These are phyloP conservation scores for Prietella phreatophila DNA, from an alignment of 2,113 vertebrate species.

Conservation along the genomic window DNA sequence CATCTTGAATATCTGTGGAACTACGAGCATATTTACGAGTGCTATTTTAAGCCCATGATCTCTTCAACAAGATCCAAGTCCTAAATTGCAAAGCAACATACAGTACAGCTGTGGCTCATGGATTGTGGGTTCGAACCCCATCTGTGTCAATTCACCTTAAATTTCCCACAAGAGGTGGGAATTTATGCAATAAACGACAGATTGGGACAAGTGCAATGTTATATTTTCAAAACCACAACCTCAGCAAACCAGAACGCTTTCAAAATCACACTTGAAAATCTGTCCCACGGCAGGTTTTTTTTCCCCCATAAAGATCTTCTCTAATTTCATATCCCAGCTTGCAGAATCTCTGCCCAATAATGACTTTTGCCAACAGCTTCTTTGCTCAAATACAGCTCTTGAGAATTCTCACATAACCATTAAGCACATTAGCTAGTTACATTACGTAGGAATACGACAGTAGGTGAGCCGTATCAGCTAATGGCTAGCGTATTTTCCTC, in stretches of 20 bases:
- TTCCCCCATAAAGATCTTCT: background rate
- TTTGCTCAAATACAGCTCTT: constrained; percentile 16
- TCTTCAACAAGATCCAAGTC: background rate
- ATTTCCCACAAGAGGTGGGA: background rate
- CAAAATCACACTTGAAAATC: background rate
- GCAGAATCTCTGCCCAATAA: constrained; percentile 22
- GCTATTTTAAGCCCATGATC: too few species aligned
- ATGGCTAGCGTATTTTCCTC: constrained; percentile 37
- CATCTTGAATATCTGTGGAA: too few species aligned
- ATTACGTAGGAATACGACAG: constrained; percentile 27
- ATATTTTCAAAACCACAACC: background rate
- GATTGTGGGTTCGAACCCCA: background rate
- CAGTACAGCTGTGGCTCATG: background rate
- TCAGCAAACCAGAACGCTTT: background rate
- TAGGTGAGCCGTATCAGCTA: constrained; percentile 37
- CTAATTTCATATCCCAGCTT: constrained; percentile 14
- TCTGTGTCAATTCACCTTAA: background rate
- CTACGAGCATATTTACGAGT: too few species aligned
- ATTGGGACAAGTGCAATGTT: background rate
- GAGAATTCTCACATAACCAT: constrained; percentile 47
- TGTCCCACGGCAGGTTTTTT: background rate
- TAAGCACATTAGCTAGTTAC: constrained; percentile 47
- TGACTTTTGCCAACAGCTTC: constrained; percentile 17
- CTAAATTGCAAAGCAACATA: background rate
- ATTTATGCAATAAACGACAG: background rate